Base-by-base conservation (phyloP, 2,888 invertebrate species). In the Leptogaster cylindrica region DNA sequence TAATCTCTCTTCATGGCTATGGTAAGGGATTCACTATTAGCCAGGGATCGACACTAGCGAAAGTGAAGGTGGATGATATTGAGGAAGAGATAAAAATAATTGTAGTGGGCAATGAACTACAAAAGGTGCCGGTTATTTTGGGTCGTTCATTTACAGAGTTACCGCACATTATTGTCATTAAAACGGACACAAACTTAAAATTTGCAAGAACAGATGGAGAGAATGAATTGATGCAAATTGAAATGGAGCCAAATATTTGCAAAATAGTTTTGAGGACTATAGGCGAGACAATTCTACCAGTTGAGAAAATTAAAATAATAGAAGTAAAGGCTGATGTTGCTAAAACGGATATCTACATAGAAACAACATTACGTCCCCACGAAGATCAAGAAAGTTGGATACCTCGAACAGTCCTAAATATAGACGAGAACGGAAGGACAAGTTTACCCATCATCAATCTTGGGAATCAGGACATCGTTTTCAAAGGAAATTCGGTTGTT, bases 351-450 rank as follows among this genome's bases (percentile, higher is more conserved):
- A n/a, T n/a, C n/a, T n/a, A n/a, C n/a, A n/a, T n/a, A n/a, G n/a
- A n/a, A n/a, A n/a, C n/a, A n/a, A n/a, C n/a, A n/a, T 12, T 65
- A 36, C 20, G 68, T 4, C 4, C 68, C n/a, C 23, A 65, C 10
- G 68, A 58, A 65, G 48, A 52, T 1, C 25, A 48, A 16, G 65
- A 65, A 58, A 68, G 27, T 28, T 68, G 65, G 7, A 20, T 68
- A 27, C 55, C 68, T 8, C 20, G 68, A 41, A 48, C 55, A 2
- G 48, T 68, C 27, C 27, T 68, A 25, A 23, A 36, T 1, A 55
- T 36, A 1, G 41, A 68, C 27, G 68, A 68, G 36, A 20, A 25
- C 8, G 63, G 63, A n/a, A 36, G 48, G 46, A 18, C 61, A 18
- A 58, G 27, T 50, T 33, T 67, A 7, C 67, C 51, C 1, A n/a